A percentile compares a stretch with the other conserved stretches of the same genome.
These are phyloP conservation scores for Spinus olivaceus DNA, from an alignment of 2,797 vertebrate species.

Conservation along the genomic window DNA sequence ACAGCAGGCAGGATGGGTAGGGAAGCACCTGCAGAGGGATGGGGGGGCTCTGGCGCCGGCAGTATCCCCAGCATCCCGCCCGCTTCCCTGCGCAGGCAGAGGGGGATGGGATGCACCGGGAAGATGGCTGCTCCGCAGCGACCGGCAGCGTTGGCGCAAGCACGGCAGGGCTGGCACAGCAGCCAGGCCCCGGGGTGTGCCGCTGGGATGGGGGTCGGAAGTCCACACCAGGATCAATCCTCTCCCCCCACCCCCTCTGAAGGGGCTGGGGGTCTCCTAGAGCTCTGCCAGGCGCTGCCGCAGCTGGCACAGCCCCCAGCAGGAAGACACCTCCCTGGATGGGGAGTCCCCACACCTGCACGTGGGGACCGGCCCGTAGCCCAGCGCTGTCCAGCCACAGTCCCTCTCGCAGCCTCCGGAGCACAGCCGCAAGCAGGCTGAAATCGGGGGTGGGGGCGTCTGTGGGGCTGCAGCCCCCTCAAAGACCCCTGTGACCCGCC, in stretches of 20 bases:
- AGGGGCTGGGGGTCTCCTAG: neutral
- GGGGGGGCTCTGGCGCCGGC: neutral
- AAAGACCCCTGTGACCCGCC: neutral
- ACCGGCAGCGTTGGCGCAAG: neutral
- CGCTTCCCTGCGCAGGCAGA: neutral
- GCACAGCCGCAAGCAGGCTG: neutral
- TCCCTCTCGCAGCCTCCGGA: neutral
- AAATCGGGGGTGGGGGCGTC: rapidly evolving
- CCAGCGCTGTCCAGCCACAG: rapidly evolving
- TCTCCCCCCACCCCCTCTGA: neutral
- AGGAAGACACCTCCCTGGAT: neutral
- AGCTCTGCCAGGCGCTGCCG: neutral
- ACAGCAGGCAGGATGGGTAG: neutral
- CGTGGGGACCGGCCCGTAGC: neutral
- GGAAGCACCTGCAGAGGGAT: neutral
- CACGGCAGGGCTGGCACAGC: neutral
- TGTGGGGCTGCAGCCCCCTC: neutral
- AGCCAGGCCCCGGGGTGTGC: neutral
- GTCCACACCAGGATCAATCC: neutral
- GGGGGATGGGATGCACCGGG: conserved; percentile 50
- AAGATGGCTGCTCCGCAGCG: conserved; percentile 57
- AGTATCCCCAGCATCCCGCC: conserved; percentile 39
- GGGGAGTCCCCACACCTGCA: neutral
- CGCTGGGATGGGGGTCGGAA: neutral
- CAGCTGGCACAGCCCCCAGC: neutral